Conservation (phyloP, 2,888 invertebrate species). For the Pedicia rivosa region DNA sequence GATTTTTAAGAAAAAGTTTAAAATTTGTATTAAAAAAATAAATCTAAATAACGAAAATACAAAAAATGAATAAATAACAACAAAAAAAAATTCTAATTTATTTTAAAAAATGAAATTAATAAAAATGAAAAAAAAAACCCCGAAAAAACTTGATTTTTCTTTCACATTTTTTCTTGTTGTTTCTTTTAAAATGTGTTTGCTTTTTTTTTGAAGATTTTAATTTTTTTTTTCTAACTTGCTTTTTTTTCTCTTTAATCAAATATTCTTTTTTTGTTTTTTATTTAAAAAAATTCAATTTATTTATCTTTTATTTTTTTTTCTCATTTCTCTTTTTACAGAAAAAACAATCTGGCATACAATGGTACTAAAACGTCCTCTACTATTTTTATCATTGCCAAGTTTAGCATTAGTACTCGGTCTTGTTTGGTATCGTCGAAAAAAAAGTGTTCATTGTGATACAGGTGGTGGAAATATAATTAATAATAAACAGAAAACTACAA, state of each 20-base stretch:
- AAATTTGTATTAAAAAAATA: too few species aligned
- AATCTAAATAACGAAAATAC: too few species aligned
- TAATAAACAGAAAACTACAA: conserved; percentile 20
- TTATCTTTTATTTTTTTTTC: too few species aligned
- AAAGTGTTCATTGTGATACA: conserved; percentile 54
- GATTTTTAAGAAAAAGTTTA: too few species aligned
- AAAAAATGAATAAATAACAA: too few species aligned
- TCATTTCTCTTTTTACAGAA: conserved; percentile 3
- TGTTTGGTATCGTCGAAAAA: conserved; percentile 67
- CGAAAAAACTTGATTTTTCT: too few species aligned
- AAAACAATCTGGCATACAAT: conserved; percentile 29
- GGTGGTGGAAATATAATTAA: conserved; percentile 41
- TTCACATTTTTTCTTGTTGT: too few species aligned
- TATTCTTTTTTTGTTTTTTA: neutral
- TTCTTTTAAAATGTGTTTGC: too few species aligned
- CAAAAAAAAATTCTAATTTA: too few species aligned
- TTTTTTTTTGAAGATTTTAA: neutral
- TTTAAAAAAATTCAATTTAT: too few species aligned
- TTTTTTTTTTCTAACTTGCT: neutral
- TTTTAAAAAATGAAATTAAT: too few species aligned
- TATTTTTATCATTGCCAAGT: conserved; percentile 65
- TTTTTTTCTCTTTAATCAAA: neutral
- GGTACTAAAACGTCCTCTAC: conserved; percentile 61
- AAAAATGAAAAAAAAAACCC: too few species aligned
- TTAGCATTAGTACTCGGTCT: conserved; percentile 64